phyloP scores from a whole-genome alignment of 2,797 vertebrate species.

The Xenops minutus region DNA sequence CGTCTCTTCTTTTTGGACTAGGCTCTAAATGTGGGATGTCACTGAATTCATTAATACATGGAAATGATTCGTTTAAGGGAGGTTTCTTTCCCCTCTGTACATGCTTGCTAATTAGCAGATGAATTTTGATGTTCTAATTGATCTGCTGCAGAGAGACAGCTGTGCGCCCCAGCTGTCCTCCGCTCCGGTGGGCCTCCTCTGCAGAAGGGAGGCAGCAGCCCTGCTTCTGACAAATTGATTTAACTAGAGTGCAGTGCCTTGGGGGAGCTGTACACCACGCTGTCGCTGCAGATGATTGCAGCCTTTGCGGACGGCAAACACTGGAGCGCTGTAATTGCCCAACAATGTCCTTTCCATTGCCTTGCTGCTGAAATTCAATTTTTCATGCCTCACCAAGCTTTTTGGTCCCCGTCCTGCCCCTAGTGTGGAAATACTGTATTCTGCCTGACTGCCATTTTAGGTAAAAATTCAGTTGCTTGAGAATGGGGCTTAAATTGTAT shows the following conservation, averaged over 20 bases:
- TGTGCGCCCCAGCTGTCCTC: constrained; percentile 70
- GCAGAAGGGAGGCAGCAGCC: background rate
- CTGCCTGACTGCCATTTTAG: background rate
- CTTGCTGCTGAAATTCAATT: constrained; percentile 28
- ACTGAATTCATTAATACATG: constrained; percentile 15
- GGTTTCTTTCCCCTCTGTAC: constrained; percentile 30
- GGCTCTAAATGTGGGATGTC: background rate
- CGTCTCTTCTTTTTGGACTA: background rate
- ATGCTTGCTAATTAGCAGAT: constrained; percentile 72
- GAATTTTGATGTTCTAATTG: constrained; percentile 72
- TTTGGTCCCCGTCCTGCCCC: background rate
- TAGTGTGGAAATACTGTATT: background rate
- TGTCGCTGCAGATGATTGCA: constrained; percentile 58
- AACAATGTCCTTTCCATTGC: constrained; percentile 32
- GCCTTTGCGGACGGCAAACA: constrained; percentile 23
- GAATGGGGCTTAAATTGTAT: background rate
- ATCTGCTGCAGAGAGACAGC: constrained; percentile 67
- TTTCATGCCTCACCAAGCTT: constrained; percentile 24
- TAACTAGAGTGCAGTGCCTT: constrained; percentile 53
- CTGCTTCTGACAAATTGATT: constrained; percentile 67
- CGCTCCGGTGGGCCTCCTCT: constrained; percentile 30
- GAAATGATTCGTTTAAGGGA: constrained; percentile 51
- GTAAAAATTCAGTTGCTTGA: background rate
- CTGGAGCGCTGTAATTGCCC: constrained; percentile 36
- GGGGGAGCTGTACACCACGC: constrained; percentile 19